A percentile compares a stretch with the other conserved stretches of the same genome.
Evolutionary conservation across 2,113 vertebrate species (phyloP).

Genomic region (Paralichthys olivaceus): DNA sequence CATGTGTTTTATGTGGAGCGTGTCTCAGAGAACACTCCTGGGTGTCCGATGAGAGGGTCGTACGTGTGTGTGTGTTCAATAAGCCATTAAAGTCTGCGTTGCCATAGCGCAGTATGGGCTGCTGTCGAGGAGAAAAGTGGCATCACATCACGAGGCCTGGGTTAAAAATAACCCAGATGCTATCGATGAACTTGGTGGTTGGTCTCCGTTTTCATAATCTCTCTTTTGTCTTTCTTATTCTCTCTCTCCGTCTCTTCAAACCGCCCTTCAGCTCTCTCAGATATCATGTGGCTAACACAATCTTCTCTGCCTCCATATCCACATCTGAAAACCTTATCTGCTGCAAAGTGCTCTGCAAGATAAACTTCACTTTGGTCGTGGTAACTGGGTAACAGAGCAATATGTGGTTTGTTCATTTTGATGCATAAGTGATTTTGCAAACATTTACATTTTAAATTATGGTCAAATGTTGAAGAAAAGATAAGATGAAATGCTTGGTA

Average conservation of each 20-base stretch:
- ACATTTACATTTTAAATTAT: not conserved
- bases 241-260: not conserved
- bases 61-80: constrained; percentile 25
- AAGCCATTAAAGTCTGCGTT: constrained; percentile 61
- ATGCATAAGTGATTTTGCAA: not conserved
- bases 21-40: constrained; percentile 33
- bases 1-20: too few species aligned
- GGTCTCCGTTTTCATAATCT: constrained; percentile 4
- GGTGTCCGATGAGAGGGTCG: constrained; percentile 2
- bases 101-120: constrained; percentile 59
- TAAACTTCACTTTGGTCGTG: constrained; percentile 7
- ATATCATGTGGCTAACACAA: not conserved
- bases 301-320: not conserved
- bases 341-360: constrained; percentile 2
- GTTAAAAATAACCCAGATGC: constrained; percentile 49
- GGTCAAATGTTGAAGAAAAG: too few species aligned
- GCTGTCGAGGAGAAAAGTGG: constrained; percentile 31
- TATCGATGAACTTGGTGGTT: not conserved
- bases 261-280: not conserved
- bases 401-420: not conserved
- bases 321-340: constrained; percentile 1
- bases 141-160: not conserved
- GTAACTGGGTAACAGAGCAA: not conserved
- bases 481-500: not conserved
- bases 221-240: not conserved